Conservation (phyloP, 2,113 vertebrate genomes). For the Python bivittatus region DNA sequence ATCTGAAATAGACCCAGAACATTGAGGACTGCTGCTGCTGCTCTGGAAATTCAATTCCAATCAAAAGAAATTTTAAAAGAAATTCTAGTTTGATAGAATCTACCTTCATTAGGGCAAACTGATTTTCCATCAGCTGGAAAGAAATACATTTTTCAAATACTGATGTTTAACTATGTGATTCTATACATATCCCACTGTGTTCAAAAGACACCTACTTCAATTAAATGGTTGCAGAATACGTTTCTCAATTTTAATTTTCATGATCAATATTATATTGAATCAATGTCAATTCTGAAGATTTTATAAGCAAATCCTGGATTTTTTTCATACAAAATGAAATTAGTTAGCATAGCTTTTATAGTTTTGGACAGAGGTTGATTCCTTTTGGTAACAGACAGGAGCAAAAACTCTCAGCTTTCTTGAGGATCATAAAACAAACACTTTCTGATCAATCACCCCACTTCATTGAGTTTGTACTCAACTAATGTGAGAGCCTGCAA, state of each 20-base stretch:
- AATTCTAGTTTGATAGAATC: neutral
- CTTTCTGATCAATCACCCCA: neutral
- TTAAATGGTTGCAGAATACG: neutral
- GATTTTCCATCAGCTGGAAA: neutral
- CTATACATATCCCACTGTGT: neutral
- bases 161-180: neutral
- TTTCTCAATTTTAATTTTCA: neutral
- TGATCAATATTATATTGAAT: slow-evolving; percentile 1
- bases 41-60: neutral
- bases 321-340: neutral
- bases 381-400: neutral
- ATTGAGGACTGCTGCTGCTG: neutral
- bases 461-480: neutral
- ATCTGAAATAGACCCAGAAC: neutral
- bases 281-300: neutral
- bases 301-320: neutral
- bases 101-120: neutral
- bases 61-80: neutral
- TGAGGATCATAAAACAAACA: neutral
- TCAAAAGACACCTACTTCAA: neutral
- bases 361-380: neutral
- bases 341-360: neutral
- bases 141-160: neutral
- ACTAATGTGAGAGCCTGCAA: neutral
- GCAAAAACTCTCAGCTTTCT: neutral